Evolutionary conservation across 2,113 vertebrate genomes (phyloP), one percentile per base, ranked within the genome.

Genomic region (Rhinoptilus africanus): DNA sequence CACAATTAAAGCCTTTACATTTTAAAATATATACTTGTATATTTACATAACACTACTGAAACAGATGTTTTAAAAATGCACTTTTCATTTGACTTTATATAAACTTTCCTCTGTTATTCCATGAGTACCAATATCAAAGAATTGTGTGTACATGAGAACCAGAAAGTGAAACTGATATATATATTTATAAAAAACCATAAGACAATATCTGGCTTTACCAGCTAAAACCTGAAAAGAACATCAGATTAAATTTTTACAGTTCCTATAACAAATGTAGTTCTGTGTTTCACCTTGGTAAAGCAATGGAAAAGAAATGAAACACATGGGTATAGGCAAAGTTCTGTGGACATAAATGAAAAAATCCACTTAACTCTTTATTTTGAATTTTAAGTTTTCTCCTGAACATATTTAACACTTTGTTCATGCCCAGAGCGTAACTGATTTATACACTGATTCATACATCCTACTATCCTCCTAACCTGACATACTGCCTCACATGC

Each of bases 361-460:
- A 35, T n/a, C 60, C 59, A 83, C 43, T 22, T 71, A 79, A 56
- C 15, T 62, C 56, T 57, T 90, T 17, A 69, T 69, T 57, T 54
- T 74, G n/a, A 87, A 92, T 87, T 85, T 90, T 35, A 90, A 85
- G 28, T 47, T 74, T 75, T 91, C 45, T 89, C 73, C 51, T 5
- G 35, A 91, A 94, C 54, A 76, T 14, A 79, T 94, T 90, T 68
- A 96, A 96, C 43, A 67, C 76, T 87, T 90, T 48, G 72, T 84
- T 88, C 80, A 88, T 97, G 91, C 54, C 74, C 77, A 63, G 39
- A 93, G 28, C 41, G 78, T 34, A 85, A 84, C 51, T 88, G 86
- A 85, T 97, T 94, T 95, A 91, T 68, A 57, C 72, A 85, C 89
- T 35, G 97, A 89, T 87, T 95, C 91, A 47, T 73, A 91, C 3